Base-by-base conservation (phyloP, 2,113 vertebrate genomes). In the Gallinago jamesoni region DNA sequence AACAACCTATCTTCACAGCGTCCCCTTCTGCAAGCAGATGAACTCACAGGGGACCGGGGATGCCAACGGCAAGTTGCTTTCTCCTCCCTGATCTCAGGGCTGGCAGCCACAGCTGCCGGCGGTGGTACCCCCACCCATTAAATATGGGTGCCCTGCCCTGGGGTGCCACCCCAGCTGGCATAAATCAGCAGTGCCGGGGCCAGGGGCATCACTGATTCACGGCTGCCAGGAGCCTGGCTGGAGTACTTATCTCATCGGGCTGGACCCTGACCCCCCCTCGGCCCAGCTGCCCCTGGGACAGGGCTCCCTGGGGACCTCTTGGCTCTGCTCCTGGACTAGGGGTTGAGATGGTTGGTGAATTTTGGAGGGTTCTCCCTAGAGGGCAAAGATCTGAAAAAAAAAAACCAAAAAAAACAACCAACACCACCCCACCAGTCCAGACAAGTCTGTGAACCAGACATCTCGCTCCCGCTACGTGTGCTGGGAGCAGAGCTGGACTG, bases 101-200 rank as follows among this genome's bases (percentile, higher is more conserved):
- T 75, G 62, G n/a, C 70, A 90, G 89, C 43, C 31, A 14, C 88
- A 75, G 62, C 56, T 67, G 77, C 60, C 4, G 5, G 74, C 70
- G 43, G 55, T 6, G 2, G 7, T 16, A 11, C 25, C 63, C 41
- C 20, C 7, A 3, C 2, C 33, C 16, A 12, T 57, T n/a, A 79
- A 87, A 93, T 47, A n/a, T 0, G 1, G 60, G 47, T 72, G 82
- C 28, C 57, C 75, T 66, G 72, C 45, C 69, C 73, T 4, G 4
- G 33, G 41, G 24, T 88, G 89, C 22, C 57, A 80, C 30, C 3
- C 1, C 23, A 76, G 45, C 7, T 0, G 0, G 27, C 1, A 4
- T 89, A 77, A 90, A 87, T 93, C 93, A 91, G 55, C 68, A 18
- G 2, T 0, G 37, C 69, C 1, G 5, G 77, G 80, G 90, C 81